Conservation (phyloP, 2,113 vertebrate species). For the Vidua chalybeata region DNA sequence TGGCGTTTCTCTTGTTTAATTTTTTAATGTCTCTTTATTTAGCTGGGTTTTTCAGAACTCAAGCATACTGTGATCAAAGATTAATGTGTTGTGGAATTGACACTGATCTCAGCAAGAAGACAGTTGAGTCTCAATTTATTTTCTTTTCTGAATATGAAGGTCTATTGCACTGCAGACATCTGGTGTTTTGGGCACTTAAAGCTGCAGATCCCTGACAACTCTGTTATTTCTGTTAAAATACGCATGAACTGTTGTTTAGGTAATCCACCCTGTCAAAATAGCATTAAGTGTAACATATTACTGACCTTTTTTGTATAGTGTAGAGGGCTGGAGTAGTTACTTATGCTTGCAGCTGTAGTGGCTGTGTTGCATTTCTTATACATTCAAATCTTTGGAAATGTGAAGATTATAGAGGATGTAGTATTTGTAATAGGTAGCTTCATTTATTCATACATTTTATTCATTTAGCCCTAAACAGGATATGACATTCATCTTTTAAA, state of each 20-base stretch:
- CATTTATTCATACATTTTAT: not conserved
- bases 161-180: conserved; percentile 80
- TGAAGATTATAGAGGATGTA: not conserved
- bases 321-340: not conserved
- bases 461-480: not conserved
- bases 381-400: not conserved
- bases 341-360: not conserved
- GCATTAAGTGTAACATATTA: conserved; percentile 62
- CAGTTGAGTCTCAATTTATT: conserved; percentile 68
- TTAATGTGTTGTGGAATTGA: not conserved
- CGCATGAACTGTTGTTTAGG: conserved; percentile 76
- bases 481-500: not conserved
- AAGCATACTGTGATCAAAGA: not conserved
- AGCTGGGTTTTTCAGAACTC: not conserved
- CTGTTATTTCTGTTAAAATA: conserved; percentile 82
- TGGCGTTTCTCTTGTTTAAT: not conserved
- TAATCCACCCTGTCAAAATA: conserved; percentile 79
- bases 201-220: conserved; percentile 54
- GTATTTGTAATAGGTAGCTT: not conserved
- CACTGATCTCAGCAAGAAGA: conserved; percentile 4
- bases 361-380: not conserved
- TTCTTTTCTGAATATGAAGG: conserved; percentile 79
- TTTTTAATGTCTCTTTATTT: not conserved
- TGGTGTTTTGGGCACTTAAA: conserved; percentile 74
- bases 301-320: conserved; percentile 32